phyloP scores from a whole-genome alignment of 1,140 invertebrate genomes.

The Dreissena rostriformis region DNA sequence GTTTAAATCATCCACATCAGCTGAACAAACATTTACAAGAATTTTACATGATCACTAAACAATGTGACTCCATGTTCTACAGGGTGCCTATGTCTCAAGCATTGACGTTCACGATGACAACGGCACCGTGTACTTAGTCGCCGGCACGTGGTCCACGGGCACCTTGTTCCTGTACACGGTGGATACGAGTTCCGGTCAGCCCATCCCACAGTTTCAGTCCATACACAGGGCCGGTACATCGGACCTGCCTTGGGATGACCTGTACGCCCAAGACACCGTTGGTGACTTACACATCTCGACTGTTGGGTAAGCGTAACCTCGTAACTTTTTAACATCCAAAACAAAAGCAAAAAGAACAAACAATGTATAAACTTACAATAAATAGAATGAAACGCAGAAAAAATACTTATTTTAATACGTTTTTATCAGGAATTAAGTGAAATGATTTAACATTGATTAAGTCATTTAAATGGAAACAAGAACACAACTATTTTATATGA shows the following conservation, averaged over 20 bases:
- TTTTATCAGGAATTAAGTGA: too few relatives aligned
- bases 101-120: slow-evolving; percentile 42
- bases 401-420: too few relatives aligned
- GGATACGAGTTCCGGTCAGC: slow-evolving; percentile 16
- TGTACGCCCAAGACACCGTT: slow-evolving; percentile 1
- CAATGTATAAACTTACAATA: too few relatives aligned
- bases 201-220: slow-evolving; percentile 31
- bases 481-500: too few relatives aligned
- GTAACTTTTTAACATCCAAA: too few relatives aligned
- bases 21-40: too few relatives aligned
- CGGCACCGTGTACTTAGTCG: slow-evolving; percentile 35
- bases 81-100: slow-evolving; percentile 39
- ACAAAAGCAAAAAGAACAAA: too few relatives aligned
- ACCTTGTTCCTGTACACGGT: slow-evolving; percentile 45
- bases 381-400: too few relatives aligned
- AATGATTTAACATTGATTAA: too few relatives aligned
- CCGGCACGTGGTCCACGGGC: slow-evolving; percentile 37
- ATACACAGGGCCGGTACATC: slow-evolving; percentile 20
- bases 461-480: too few relatives aligned
- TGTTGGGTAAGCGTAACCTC: slow-evolving; percentile 28
- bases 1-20: too few relatives aligned
- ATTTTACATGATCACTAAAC: too few relatives aligned
- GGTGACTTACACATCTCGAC: slow-evolving; percentile 43
- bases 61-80: not conserved
- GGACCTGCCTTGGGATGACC: slow-evolving; percentile 20